A percentile compares a stretch with the other conserved stretches of the same genome.
Conservation (phyloP, 37 sponge, comb jelly and placozoan species). For the Dysidea cf. avara region DNA sequence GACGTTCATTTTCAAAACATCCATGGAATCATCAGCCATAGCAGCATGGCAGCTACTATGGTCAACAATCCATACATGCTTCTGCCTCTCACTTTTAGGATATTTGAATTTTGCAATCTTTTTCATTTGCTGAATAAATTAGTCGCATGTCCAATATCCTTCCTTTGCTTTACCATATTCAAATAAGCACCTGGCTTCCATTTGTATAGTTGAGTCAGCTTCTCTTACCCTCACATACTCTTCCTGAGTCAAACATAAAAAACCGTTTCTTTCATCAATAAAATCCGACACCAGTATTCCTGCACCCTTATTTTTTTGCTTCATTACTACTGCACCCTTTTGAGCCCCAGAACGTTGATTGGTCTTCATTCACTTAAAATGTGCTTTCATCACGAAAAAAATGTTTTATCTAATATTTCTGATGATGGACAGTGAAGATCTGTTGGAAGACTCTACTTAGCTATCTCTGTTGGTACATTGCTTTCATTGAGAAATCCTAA, state of each 20-base stretch:
- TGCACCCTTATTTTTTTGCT: slow-evolving; percentile 25
- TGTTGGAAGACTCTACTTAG: background rate
- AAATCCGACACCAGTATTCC: slow-evolving; percentile 54
- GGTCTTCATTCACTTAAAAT: slow-evolving; percentile 51
- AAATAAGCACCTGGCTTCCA: slow-evolving; percentile 6
- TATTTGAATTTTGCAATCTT: slow-evolving; percentile 33
- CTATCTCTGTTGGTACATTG: background rate
- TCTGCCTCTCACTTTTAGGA: slow-evolving; percentile 33
- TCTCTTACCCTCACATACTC: slow-evolving; percentile 4
- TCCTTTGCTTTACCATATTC: too few relatives aligned
- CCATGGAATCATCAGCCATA: slow-evolving; percentile 25
- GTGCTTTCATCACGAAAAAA: slow-evolving; percentile 45
- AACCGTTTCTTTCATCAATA: slow-evolving; percentile 37
- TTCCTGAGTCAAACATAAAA: slow-evolving; percentile 24
- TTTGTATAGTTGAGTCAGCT: background rate
- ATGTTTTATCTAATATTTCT: slow-evolving; percentile 1
- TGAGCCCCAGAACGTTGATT: slow-evolving; percentile 35
- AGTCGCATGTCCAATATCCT: slow-evolving; percentile 38
- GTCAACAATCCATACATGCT: slow-evolving; percentile 43
- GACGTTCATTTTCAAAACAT: slow-evolving; percentile 32
- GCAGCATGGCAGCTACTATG: slow-evolving; percentile 50
- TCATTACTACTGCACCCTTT: slow-evolving; percentile 17
- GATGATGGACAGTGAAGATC: background rate
- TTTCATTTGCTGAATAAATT: slow-evolving; percentile 38
- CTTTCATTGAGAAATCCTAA: too few relatives aligned